Conservation (phyloP, 2,888 invertebrate species). For the Melanotus villosus region DNA sequence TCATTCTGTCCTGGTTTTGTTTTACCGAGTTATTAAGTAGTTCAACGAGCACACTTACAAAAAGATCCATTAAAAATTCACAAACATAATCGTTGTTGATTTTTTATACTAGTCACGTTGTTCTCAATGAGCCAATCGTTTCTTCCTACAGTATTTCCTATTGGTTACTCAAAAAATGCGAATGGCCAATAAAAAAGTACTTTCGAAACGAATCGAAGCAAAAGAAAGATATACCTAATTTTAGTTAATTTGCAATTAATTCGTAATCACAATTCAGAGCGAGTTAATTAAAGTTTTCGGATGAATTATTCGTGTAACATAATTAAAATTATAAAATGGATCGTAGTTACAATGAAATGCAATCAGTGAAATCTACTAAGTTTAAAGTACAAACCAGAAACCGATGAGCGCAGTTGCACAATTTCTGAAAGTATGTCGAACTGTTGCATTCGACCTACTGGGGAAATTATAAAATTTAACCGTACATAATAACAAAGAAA, state of each 20-base stretch:
- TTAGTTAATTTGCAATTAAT: too few relatives aligned
- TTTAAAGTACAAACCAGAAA: slow-evolving; percentile 1
- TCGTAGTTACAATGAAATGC: not conserved
- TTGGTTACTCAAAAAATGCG: not conserved
- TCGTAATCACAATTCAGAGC: too few relatives aligned
- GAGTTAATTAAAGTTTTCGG: too few relatives aligned
- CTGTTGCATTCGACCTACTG: slow-evolving; percentile 38
- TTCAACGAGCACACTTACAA: too few relatives aligned
- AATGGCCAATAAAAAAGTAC: not conserved
- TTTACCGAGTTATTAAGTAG: too few relatives aligned
- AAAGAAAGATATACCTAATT: too few relatives aligned
- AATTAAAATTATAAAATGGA: slow-evolving; percentile 3
- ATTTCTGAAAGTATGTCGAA: slow-evolving; percentile 40
- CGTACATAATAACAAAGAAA: slow-evolving; percentile 18
- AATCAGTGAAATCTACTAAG: slow-evolving; percentile 35
- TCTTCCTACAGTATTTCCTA: not conserved
- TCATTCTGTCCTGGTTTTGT: too few relatives aligned
- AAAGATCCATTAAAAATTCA: not conserved
- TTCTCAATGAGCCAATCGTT: too few relatives aligned
- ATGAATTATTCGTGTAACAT: not conserved
- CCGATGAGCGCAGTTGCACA: slow-evolving; percentile 23
- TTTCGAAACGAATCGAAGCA: not conserved
- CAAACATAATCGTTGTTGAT: too few relatives aligned
- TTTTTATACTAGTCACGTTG: too few relatives aligned
- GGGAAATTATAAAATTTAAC: slow-evolving; percentile 32